phyloP scores from a whole-genome alignment of 2,888 invertebrate species.

The Brassicogethes aeneus region DNA sequence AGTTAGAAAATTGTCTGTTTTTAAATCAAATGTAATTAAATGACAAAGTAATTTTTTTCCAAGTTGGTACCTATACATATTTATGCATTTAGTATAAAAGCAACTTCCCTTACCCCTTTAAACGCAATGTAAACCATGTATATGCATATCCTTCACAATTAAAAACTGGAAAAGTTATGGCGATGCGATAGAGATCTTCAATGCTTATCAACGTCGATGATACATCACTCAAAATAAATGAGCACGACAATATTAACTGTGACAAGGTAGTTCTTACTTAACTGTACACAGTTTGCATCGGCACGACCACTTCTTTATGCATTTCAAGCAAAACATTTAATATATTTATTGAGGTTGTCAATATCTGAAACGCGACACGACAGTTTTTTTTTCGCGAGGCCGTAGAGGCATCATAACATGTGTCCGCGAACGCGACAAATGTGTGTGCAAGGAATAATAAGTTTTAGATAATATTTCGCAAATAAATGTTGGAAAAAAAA shows the following conservation, averaged over 20 bases:
- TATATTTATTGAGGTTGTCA: constrained; percentile 30
- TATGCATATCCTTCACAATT: too few species aligned
- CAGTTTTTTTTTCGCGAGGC: background rate
- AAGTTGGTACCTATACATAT: too few species aligned
- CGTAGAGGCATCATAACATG: background rate
- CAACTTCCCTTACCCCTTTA: too few species aligned
- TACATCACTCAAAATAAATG: background rate
- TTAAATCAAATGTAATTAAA: too few species aligned
- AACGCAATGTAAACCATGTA: too few species aligned
- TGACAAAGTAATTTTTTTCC: too few species aligned
- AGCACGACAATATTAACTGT: background rate
- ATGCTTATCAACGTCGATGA: background rate
- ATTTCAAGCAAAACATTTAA: constrained; percentile 25
- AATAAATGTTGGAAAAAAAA: too few species aligned
- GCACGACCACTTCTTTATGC: background rate
- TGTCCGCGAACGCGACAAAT: background rate
- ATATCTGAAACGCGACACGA: background rate
- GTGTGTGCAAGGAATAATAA: background rate
- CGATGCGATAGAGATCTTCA: background rate
- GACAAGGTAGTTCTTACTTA: background rate
- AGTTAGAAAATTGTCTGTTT: too few species aligned
- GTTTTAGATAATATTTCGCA: too few species aligned
- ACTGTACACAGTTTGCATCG: background rate
- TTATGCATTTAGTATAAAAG: too few species aligned
- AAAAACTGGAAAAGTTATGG: background rate